Evolutionary conservation across 2,113 vertebrate genomes (phyloP), one percentile per base, ranked within the genome.

Genomic region (Phyllostomus discolor): DNA sequence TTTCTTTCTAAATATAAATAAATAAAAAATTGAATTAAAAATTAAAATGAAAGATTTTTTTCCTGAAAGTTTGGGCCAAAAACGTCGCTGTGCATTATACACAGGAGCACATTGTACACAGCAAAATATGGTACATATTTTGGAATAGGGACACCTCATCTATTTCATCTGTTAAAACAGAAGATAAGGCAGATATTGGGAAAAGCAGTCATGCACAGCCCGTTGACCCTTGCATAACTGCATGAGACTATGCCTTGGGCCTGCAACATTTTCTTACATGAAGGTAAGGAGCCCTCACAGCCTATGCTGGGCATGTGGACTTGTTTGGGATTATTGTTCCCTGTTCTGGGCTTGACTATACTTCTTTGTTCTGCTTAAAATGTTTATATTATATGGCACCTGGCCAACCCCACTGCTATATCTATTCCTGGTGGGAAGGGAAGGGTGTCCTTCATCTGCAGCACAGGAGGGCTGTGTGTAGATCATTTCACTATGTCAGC

Each of bases 321-420:
- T 70, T 85, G 19, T 80, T 73, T 94, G 66, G 46, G 12, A 91
- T 3, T 91, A 33, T 46, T 22, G 88, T 91, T 85, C 54, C 64
- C 1, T 69, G 10, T 67, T 89, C 64, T 1, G 17, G 54, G 14
- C 48, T 80, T 91, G 33, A 33, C 35, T n/a, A 24, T 67, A 69
- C 35, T 73, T 69, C 57, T 89, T 94, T 90, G 17, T 86, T 95
- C 15, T 52, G 5, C 90, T 87, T 93, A 48, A 90, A 87, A 24
- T 22, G 15, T 86, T 80, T 82, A 24, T 24, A 38, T 72, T 26
- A 12, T 78, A 17, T 43, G 50, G 26, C 12, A 35, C 76, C 54
- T 87, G 48, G 46, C n/a, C 89, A 83, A n/a, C 20, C 31, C 9
- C 26, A 62, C n/a, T 75, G 48, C 48, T 80, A 0, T 57, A 41